phyloP scores from a whole-genome alignment of 2,888 invertebrate genomes.

The Bhutanitis thaidina region DNA sequence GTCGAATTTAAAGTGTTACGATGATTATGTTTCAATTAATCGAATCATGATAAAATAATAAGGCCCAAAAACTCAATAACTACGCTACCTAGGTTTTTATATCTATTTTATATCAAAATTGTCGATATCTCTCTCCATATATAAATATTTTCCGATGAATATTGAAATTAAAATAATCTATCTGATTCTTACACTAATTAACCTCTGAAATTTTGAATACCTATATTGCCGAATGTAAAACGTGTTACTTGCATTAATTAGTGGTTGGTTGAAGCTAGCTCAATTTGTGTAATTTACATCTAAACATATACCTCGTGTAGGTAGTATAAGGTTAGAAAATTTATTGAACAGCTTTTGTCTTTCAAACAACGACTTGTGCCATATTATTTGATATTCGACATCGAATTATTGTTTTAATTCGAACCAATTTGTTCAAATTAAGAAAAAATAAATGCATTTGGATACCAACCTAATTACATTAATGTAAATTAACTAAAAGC shows the following conservation, averaged over 20 bases:
- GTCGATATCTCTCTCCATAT: conserved; percentile 7
- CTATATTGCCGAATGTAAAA: conserved; percentile 2
- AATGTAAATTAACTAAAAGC: too few species aligned
- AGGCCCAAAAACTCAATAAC: conserved; percentile 6
- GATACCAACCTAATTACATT: too few species aligned
- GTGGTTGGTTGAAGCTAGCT: too few species aligned
- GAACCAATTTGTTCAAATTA: too few species aligned
- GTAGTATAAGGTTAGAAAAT: conserved; percentile 1
- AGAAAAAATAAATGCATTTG: too few species aligned
- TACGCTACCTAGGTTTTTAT: conserved; percentile 11
- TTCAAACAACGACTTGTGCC: conserved; percentile 32
- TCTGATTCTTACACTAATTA: not conserved
- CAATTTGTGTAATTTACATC: too few species aligned
- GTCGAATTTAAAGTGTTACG: not conserved
- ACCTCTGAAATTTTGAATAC: not conserved
- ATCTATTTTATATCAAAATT: conserved; percentile 9
- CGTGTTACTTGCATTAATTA: conserved; percentile 5
- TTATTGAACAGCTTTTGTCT: not conserved
- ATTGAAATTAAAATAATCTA: conserved; percentile 8
- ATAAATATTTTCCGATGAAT: conserved; percentile 21
- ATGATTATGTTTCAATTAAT: not conserved
- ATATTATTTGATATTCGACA: conserved; percentile 22
- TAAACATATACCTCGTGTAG: too few species aligned
- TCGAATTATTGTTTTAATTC: conserved; percentile 4
- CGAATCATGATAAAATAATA: not conserved